Evolutionary conservation across 2,797 vertebrate species (phyloP).

Genomic region (Heteromormyrus szaboi): DNA sequence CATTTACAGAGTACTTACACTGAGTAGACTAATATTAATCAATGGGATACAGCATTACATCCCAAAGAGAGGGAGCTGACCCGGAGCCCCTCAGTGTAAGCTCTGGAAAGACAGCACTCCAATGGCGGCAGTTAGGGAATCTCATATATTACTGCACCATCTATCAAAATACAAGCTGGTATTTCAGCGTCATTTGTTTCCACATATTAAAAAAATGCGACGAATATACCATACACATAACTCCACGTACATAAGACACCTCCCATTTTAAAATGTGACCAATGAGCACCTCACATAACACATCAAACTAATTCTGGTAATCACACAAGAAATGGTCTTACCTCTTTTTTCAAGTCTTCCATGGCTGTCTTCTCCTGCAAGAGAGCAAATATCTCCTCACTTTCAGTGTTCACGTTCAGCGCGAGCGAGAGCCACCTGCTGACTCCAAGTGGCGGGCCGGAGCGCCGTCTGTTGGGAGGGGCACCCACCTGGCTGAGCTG

Average conservation of each 20-base stretch:
- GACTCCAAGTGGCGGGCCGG: background rate
- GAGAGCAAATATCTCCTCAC: constrained; percentile 8
- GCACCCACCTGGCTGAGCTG: constrained; percentile 80
- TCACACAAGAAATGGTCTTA: constrained; percentile 31
- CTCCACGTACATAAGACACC: background rate
- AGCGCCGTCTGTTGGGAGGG: background rate
- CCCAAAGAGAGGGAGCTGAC: background rate
- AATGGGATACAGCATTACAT: background rate
- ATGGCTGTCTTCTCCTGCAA: constrained; percentile 56
- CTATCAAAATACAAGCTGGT: background rate
- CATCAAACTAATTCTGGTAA: background rate
- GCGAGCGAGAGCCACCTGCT: background rate
- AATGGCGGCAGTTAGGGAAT: background rate
- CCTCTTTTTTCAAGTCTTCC: constrained; percentile 63
- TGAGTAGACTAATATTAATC: background rate
- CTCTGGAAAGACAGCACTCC: background rate
- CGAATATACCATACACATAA: background rate
- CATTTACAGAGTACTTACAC: background rate
- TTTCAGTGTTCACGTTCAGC: background rate
- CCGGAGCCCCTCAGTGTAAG: background rate
- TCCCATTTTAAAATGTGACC: background rate
- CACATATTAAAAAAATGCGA: background rate
- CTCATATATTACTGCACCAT: background rate
- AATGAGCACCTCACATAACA: background rate
- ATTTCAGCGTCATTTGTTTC: background rate